Conservation (phyloP, 2,797 vertebrate genomes). For the Aphelocoma californica region DNA sequence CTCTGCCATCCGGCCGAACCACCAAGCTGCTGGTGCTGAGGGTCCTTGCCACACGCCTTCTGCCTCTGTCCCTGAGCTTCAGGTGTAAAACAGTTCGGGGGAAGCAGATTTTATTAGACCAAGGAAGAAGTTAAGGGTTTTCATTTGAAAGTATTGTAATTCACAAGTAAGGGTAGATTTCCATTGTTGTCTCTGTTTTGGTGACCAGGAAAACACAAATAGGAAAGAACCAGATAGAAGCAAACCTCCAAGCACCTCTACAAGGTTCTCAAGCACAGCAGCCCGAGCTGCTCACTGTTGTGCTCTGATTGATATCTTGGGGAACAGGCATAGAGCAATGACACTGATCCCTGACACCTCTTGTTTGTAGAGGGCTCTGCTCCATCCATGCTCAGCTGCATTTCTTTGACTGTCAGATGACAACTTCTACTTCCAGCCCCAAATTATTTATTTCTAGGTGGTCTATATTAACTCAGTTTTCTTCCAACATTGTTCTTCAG, state of each 20-base stretch:
- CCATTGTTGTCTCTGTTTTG: not conserved
- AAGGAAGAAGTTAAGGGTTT: not conserved
- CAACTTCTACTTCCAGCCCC: not conserved
- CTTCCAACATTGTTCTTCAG: not conserved
- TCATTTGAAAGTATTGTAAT: not conserved
- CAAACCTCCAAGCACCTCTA: not conserved
- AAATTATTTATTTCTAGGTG: not conserved
- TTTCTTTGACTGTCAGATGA: not conserved
- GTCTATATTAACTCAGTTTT: not conserved
- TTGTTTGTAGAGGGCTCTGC: not conserved
- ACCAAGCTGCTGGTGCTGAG: not conserved
- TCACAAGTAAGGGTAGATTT: not conserved
- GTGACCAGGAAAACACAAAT: not conserved
- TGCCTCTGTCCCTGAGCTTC: not conserved
- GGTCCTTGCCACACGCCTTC: not conserved
- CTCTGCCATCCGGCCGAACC: no score
- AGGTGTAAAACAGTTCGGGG: not conserved
- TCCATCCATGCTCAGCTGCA: not conserved
- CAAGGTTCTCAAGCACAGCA: not conserved
- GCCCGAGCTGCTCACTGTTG: not conserved
- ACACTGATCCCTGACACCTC: not conserved
- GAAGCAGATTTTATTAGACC: not conserved
- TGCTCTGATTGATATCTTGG: accelerated
- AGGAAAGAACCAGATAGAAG: not conserved
- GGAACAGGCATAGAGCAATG: accelerated